Evolutionary conservation across 2,888 invertebrate species (phyloP).

Genomic region (Limnephilus auricula): DNA sequence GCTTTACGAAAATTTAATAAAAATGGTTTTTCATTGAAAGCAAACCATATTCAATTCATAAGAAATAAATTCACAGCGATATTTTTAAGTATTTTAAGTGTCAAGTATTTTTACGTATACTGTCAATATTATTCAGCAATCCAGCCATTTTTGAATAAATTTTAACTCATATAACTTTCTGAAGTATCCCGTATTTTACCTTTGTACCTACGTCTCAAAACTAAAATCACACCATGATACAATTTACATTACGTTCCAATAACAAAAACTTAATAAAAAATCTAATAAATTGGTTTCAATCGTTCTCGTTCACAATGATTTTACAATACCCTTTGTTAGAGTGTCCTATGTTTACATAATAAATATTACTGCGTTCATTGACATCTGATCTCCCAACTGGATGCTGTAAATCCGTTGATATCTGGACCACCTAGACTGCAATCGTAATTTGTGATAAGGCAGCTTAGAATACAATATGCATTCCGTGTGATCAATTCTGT

Average conservation of each 20-base stretch:
- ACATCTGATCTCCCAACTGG: constrained; percentile 22
- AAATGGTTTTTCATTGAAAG: too few species aligned
- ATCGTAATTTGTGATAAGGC: constrained; percentile 18
- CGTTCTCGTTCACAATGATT: not conserved
- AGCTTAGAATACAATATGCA: constrained; percentile 29
- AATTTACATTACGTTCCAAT: not conserved
- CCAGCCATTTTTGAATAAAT: too few species aligned
- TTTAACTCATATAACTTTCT: too few species aligned
- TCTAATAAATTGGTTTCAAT: not conserved
- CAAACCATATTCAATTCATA: too few species aligned
- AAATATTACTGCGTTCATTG: not conserved
- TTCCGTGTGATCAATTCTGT: constrained; percentile 21
- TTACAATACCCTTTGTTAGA: not conserved
- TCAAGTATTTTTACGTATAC: too few species aligned
- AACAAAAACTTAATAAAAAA: not conserved
- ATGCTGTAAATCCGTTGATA: constrained; percentile 9
- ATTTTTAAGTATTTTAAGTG: too few species aligned
- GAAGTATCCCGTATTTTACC: too few species aligned
- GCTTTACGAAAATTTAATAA: too few species aligned
- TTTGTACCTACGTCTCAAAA: not conserved
- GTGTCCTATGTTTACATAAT: not conserved
- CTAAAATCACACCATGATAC: not conserved
- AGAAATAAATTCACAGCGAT: too few species aligned
- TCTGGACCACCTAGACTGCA: constrained; percentile 37
- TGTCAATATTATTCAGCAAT: too few species aligned